Base-by-base conservation (phyloP, 2,113 vertebrate species). In the Gavialis gangeticus region DNA sequence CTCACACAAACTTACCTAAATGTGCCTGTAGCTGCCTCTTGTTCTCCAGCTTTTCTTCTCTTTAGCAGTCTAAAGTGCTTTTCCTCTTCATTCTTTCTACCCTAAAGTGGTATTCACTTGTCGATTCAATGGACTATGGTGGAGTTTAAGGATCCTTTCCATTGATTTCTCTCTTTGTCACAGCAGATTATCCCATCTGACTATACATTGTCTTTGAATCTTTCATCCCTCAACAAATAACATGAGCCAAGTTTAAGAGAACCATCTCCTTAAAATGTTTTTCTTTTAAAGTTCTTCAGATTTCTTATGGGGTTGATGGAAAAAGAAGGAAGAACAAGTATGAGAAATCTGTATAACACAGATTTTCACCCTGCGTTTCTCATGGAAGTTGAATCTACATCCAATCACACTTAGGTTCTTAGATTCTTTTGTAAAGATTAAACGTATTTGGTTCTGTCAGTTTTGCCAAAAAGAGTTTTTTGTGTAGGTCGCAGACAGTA, bases 21-120 rank as follows among this genome's bases (percentile, higher is more conserved):
- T 25, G 30, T 12, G 69, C 80, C 58, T 78, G 69, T 21, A 59
- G 58, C 54, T 71, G 69, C 57, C 46, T 10, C 34, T 54, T 37
- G 22, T 57, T 24, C 3, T 59, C 28, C 19, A 2, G 11, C 1
- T 0, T 73, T 56, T 46, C 62, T 16, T 67, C 17, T 67, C 54
- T 57, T 80, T 30, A 6, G 0, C 2, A 2, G 58, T 12, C 27
- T 12, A 10, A 54, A 30, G 24, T 24, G 17, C 46, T 5, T 46
- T 34, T 71, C 67, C 10, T 69, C 67, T 34, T 69, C 15, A 69
- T 69, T 67, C 30, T 30, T 71, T 71, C 67, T 37, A 11, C 30
- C 12, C 30, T 37, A 6, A 18, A 37, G 19, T 22, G 30, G 67
- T n/a, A 37, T 71, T 34, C 30, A 13, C 67, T 22, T 71, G 46